Percentiles rank a stretch among this genome's conserved stretches.
phyloP scores from a whole-genome alignment of 2,888 invertebrate genomes.

The Drosophila algonquin region DNA sequence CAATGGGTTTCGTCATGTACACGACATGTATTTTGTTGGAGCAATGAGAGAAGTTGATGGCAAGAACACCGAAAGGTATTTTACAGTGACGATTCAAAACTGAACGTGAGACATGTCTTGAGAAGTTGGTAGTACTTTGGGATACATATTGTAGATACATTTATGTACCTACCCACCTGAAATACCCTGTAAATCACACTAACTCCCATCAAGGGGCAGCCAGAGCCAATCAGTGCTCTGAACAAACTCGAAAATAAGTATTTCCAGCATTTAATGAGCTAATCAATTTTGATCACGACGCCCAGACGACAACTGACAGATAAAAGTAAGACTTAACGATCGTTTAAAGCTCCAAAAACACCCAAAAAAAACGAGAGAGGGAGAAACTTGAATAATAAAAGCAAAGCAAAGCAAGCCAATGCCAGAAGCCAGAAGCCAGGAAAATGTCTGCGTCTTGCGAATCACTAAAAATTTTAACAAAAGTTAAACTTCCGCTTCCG shows the following conservation, averaged over 20 bases:
- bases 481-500: slow-evolving; percentile 80
- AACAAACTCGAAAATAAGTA: not conserved
- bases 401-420: slow-evolving; percentile 6
- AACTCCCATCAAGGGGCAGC: no score
- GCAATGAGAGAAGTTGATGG: no score
- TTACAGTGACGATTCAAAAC: no score
- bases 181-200: not conserved
- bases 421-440: slow-evolving; percentile 9
- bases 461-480: slow-evolving; percentile 79
- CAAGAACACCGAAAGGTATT: no score
- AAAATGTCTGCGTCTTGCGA: slow-evolving; percentile 72
- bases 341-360: not conserved
- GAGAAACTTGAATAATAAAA: not conserved
- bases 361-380: not conserved
- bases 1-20: no score
- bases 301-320: not conserved
- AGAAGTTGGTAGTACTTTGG: no score
- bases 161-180: not conserved
- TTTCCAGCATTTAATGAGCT: not conserved
- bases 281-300: not conserved
- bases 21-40: no score
- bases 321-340: not conserved
- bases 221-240: not conserved
- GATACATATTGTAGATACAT: no score
- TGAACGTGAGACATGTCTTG: no score